These are phyloP conservation scores for Yponomeuta sedellus DNA, from an alignment of 2,888 invertebrate species.

Conservation along the genomic window DNA sequence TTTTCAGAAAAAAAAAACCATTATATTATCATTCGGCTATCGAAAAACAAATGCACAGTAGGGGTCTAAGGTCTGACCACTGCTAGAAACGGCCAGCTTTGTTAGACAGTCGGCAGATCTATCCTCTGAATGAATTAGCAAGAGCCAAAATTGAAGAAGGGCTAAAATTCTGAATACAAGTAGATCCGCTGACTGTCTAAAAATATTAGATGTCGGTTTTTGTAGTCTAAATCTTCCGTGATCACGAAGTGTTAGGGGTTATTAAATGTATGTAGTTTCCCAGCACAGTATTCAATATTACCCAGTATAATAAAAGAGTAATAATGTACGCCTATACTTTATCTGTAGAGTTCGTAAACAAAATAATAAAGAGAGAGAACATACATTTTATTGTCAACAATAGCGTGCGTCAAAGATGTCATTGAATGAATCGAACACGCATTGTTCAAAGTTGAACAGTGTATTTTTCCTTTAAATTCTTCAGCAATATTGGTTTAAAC, in stretches of 20 bases:
- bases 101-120: background rate
- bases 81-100: background rate
- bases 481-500: background rate
- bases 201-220: background rate
- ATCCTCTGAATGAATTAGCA: background rate
- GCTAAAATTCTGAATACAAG: background rate
- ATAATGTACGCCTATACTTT: background rate
- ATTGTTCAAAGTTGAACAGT: constrained; percentile 9
- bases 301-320: background rate
- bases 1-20: no score
- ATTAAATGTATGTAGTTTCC: background rate
- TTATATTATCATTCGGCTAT: no score
- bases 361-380: background rate
- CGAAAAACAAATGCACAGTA: background rate
- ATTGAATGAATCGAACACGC: background rate
- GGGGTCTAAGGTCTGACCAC: background rate
- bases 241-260: background rate
- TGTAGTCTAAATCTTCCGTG: background rate
- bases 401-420: constrained; percentile 2
- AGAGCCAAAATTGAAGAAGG: background rate
- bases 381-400: background rate
- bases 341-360: background rate
- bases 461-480: background rate
- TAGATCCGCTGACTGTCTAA: background rate
- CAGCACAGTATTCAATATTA: background rate